A percentile compares a stretch with the other conserved stretches of the same genome.
phyloP scores from a whole-genome alignment of 37 sponge, comb jelly and placozoan genomes.

The Petrosia ficiformis region DNA sequence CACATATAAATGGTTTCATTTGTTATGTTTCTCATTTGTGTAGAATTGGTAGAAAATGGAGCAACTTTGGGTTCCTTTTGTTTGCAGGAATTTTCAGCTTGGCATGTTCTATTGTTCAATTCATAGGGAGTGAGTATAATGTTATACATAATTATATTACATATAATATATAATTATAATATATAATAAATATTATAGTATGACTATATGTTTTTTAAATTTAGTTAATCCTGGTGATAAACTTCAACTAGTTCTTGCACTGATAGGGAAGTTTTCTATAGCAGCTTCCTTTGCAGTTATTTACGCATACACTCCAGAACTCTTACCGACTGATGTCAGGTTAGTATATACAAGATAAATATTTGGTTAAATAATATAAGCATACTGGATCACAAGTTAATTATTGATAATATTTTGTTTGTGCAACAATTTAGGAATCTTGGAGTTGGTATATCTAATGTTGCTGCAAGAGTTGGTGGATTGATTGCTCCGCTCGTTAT shows the following conservation, averaged over 20 bases:
- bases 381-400: no score
- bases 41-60: slow-evolving; percentile 48
- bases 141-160: no score
- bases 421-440: slow-evolving; percentile 31
- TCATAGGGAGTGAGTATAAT: no score
- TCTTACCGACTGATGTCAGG: slow-evolving; percentile 79
- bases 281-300: slow-evolving; percentile 49
- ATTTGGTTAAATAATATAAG: no score
- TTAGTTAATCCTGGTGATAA: not conserved
- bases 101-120: no score
- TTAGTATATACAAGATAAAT: not conserved
- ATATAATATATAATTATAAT: no score
- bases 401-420: no score
- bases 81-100: no score
- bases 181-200: no score
- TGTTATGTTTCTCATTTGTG: not conserved
- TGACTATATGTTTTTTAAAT: no score
- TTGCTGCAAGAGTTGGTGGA: slow-evolving; percentile 54
- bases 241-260: not conserved
- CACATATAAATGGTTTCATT: not conserved
- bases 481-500: slow-evolving; percentile 44
- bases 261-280: slow-evolving; percentile 56
- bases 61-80: slow-evolving; percentile 16
- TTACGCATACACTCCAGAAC: slow-evolving; percentile 62
- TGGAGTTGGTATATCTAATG: slow-evolving; percentile 27